Conservation (phyloP, 2,888 invertebrate species). For the Mesorhabditis sp. region DNA sequence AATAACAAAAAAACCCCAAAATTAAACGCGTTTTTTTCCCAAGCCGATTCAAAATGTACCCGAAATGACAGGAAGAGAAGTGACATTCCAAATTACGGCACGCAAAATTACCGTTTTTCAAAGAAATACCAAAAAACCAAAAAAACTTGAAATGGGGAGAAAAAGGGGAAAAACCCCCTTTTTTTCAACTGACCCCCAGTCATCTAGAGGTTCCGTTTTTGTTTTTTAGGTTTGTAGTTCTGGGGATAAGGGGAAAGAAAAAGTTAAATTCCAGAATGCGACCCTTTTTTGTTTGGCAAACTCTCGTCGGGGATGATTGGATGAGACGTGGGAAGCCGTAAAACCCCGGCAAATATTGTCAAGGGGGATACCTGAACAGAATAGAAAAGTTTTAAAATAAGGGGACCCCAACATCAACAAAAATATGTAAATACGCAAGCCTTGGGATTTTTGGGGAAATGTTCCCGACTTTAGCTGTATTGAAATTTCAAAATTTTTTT, state of each 20-base stretch:
- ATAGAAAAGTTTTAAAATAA: too few relatives aligned
- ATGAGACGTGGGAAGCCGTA: slow-evolving; percentile 46
- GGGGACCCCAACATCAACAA: slow-evolving; percentile 50
- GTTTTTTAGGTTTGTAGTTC: neutral
- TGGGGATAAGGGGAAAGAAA: neutral
- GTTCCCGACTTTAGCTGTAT: slow-evolving; percentile 47
- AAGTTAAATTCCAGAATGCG: neutral
- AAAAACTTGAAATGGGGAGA: too few relatives aligned
- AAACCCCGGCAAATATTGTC: slow-evolving; percentile 47
- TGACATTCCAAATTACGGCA: too few relatives aligned
- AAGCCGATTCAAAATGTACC: too few relatives aligned
- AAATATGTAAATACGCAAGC: slow-evolving; percentile 45
- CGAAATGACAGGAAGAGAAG: too few relatives aligned
- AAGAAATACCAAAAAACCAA: too few relatives aligned
- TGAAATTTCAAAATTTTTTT: neutral
- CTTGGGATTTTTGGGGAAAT: slow-evolving; percentile 33
- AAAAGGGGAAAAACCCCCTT: too few relatives aligned
- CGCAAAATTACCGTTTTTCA: too few relatives aligned
- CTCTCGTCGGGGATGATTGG: slow-evolving; percentile 33
- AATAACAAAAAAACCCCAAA: too few relatives aligned
- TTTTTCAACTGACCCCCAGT: neutral
- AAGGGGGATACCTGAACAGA: slow-evolving; percentile 32
- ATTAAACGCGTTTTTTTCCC: too few relatives aligned
- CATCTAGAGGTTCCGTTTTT: neutral
- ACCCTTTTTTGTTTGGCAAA: slow-evolving; percentile 15